phyloP scores from a whole-genome alignment of 2,113 vertebrate genomes.

The Aptenodytes forsteri region DNA sequence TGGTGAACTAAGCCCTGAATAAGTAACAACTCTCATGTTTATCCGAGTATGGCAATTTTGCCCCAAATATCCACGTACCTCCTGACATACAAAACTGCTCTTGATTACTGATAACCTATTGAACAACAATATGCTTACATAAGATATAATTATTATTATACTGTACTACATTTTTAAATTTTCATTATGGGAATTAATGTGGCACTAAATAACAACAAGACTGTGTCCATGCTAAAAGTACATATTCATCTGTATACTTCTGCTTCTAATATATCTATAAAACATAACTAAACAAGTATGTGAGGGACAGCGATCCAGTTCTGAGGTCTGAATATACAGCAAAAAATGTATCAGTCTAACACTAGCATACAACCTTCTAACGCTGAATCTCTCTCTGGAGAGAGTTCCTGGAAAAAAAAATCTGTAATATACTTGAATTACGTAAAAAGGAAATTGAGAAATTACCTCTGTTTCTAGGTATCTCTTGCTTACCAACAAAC shows the following conservation, averaged over 20 bases:
- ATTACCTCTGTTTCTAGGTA: not conserved
- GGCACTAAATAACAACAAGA: not conserved
- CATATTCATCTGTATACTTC: not conserved
- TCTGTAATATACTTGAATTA: not conserved
- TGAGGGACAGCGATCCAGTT: not conserved
- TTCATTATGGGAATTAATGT: not conserved
- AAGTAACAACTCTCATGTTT: not conserved
- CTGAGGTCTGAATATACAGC: not conserved
- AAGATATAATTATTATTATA: not conserved
- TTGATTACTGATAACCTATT: not conserved
- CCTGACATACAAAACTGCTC: not conserved
- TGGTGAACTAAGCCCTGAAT: not conserved
- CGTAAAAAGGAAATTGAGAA: not conserved
- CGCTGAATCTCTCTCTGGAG: not conserved
- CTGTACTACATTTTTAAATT: not conserved
- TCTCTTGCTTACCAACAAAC: not conserved
- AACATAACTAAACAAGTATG: not conserved
- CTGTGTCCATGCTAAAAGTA: not conserved
- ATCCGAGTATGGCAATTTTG: not conserved
- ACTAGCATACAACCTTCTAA: not conserved
- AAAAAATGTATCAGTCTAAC: not conserved
- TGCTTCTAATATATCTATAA: not conserved
- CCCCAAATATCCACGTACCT: not conserved
- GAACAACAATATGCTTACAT: not conserved
- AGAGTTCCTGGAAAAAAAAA: not conserved